Evolutionary conservation across 1,140 invertebrate genomes (phyloP).

Genomic region (Euwallacea similis): DNA sequence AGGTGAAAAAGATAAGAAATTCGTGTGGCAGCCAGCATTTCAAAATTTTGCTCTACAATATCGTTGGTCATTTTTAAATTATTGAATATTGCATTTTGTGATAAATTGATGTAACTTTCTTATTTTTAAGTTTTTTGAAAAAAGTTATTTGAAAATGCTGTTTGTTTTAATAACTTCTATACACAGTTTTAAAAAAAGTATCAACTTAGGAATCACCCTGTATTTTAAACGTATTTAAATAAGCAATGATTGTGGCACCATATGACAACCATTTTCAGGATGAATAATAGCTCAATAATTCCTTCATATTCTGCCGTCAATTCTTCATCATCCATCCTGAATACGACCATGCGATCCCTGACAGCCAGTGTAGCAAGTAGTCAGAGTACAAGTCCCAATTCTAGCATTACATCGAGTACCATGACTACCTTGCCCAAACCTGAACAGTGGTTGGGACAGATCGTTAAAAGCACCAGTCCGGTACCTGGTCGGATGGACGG

Average conservation of each 20-base stretch:
- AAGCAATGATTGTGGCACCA: no score
- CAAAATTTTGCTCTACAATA: no score
- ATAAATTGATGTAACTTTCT: no score
- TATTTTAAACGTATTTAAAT: neutral
- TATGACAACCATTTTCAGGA: slow-evolving; percentile 9
- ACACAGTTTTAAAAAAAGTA: no score
- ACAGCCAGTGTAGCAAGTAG: slow-evolving; percentile 10
- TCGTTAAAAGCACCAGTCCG: slow-evolving; percentile 61
- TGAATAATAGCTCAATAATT: slow-evolving; percentile 30
- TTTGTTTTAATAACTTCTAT: no score
- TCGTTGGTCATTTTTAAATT: no score
- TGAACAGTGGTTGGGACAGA: slow-evolving; percentile 76
- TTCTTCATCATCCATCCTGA: slow-evolving; percentile 10
- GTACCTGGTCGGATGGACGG: slow-evolving; percentile 50
- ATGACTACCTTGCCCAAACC: slow-evolving; percentile 64
- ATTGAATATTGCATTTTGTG: no score
- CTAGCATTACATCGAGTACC: slow-evolving; percentile 45
- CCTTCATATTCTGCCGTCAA: slow-evolving; percentile 27
- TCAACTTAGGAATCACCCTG: no score
- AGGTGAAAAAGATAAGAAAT: no score
- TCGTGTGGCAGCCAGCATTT: no score
- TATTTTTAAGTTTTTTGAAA: no score
- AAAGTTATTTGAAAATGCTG: no score
- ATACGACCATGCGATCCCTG: slow-evolving; percentile 16
- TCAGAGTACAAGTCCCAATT: slow-evolving; percentile 14